Base-by-base conservation (phyloP, 2,888 invertebrate species). In the Listrodromus nycthemerus region DNA sequence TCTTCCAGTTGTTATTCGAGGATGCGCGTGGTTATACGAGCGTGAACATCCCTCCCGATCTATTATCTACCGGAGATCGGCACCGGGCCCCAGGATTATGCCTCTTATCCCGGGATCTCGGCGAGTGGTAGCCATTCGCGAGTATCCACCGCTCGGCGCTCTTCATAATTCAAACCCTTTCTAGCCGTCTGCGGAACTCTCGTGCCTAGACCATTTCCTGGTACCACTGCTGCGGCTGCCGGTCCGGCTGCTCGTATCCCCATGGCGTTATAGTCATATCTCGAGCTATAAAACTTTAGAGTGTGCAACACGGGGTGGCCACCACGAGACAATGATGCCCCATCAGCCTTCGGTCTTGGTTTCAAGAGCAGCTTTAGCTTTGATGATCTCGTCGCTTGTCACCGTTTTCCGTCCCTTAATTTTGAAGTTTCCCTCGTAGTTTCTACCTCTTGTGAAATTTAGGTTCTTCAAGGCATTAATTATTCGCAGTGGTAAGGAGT, bases 101-200 rank as follows among this genome's bases (percentile, higher is more conserved):
- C 77, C 80, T 83, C 79, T 80, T 79, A 80, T 82, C 76, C 83
- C 82, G 24, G 61, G 76, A 81, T 80, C 77, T 78, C 74, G 61
- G 78, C 61, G 63, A 78, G 27, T 69, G 70, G 52, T 48, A 52
- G 70, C 74, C 63, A 74, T 76, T 61, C 67, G 16, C 65, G 71
- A n/a, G 66, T 61, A 79, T 79, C 86, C 52, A 61, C 67, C 84
- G 81, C 82, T 84, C 74, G 78, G 65, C 88, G 85, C 81, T 87
- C 90, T 92, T 90, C 89, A 92, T 92, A 90, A 92, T 92, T 91
- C 90, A 92, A 90, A 91, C 90, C 91, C 91, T 92, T 91, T 91
- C 91, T 89, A 88, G 88, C 85, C 80, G 78, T 76, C 86, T 66
- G 67, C 75, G 79, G 80, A 85, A 83, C 82, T 84, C 71, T 41